Percentiles rank a stretch among this genome's conserved stretches.
Conservation (phyloP, 2,797 vertebrate genomes). For the Astyanax mexicanus region DNA sequence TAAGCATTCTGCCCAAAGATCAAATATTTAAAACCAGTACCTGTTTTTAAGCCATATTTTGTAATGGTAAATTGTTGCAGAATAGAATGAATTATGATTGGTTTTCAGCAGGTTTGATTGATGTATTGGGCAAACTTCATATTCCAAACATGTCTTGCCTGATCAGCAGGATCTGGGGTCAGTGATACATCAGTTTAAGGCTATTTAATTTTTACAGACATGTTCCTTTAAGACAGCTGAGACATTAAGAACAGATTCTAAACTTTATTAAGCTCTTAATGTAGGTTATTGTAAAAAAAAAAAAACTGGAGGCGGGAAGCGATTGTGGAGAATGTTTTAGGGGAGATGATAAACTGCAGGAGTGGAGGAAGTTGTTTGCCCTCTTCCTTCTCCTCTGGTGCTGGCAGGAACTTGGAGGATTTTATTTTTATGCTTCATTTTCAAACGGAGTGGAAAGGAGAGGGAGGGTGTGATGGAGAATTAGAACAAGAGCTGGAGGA, state of each 20-base stretch:
- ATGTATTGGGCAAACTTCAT: too few species aligned
- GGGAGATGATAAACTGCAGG: slow-evolving; percentile 2
- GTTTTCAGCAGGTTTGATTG: too few species aligned
- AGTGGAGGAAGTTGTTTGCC: slow-evolving; percentile 11
- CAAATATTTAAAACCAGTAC: too few species aligned
- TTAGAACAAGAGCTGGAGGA: not conserved
- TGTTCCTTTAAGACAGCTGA: not conserved
- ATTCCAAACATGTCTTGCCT: too few species aligned
- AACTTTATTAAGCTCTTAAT: not conserved
- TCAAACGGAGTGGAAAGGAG: not conserved
- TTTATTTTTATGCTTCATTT: slow-evolving; percentile 42
- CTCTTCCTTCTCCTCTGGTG: slow-evolving; percentile 10
- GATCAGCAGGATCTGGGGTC: too few species aligned
- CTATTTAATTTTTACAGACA: too few species aligned
- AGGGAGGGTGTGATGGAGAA: not conserved
- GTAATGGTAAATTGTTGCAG: too few species aligned
- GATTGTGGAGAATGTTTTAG: not conserved
- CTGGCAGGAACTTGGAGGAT: slow-evolving; percentile 39
- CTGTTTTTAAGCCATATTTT: too few species aligned
- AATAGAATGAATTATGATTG: too few species aligned
- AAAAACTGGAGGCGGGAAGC: not conserved
- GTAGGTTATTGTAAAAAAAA: not conserved
- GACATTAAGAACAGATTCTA: slow-evolving; percentile 9
- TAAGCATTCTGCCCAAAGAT: too few species aligned
- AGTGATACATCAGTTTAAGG: too few species aligned